Conservation (phyloP, 1,140 invertebrate genomes). For the Cydia fagiglandana region DNA sequence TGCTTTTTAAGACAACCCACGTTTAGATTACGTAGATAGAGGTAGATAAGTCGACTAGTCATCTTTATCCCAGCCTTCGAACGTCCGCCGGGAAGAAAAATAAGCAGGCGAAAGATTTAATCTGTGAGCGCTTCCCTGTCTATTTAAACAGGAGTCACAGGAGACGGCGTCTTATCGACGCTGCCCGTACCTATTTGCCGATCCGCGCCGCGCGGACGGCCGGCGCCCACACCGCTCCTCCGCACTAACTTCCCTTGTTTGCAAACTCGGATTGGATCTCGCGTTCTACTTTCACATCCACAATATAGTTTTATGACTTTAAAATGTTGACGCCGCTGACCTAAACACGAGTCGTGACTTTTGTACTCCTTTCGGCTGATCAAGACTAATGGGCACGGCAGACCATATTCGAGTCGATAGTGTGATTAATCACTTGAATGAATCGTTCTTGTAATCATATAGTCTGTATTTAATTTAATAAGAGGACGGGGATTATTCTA, state of each 20-base stretch:
- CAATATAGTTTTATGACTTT: conserved; percentile 77
- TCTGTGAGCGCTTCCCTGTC: conserved; percentile 68
- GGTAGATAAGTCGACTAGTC: conserved; percentile 65
- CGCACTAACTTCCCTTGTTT: conserved; percentile 76
- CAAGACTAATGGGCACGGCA: conserved; percentile 35
- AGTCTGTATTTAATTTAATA: conserved; percentile 25
- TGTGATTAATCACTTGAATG: conserved; percentile 17
- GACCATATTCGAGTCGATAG: conserved; percentile 12
- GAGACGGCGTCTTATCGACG: conserved; percentile 71
- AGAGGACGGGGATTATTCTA: conserved; percentile 36
- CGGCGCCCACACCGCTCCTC: conserved; percentile 50
- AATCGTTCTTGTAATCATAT: conserved; percentile 2
- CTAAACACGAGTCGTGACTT: conserved; percentile 54
- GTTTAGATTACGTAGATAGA: conserved; percentile 61
- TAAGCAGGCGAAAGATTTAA: conserved; percentile 72
- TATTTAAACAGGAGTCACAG: conserved; percentile 75
- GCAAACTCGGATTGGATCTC: conserved; percentile 76
- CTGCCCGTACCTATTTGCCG: conserved; percentile 68
- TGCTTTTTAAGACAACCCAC: conserved; percentile 63
- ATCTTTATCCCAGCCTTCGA: conserved; percentile 53
- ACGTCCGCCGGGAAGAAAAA: conserved; percentile 62
- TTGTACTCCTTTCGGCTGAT: conserved; percentile 35
- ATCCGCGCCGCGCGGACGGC: conserved; percentile 52
- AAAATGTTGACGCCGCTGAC: conserved; percentile 66
- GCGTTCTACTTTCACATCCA: conserved; percentile 75